phyloP scores from a whole-genome alignment of 2,797 vertebrate genomes.

The Catharus ustulatus region DNA sequence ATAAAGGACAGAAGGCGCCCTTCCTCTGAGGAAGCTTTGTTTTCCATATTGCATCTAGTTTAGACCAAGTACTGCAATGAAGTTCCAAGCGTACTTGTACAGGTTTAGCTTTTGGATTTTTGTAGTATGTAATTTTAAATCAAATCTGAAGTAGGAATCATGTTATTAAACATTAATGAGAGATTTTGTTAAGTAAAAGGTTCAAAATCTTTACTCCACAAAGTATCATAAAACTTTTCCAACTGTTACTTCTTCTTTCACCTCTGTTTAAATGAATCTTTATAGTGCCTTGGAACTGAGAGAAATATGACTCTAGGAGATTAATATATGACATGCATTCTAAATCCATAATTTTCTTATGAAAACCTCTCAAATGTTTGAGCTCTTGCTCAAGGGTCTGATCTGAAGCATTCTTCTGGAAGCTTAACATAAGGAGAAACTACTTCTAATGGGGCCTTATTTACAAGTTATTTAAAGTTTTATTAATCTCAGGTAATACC shows the following conservation, averaged over 20 bases:
- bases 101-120: background rate
- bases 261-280: background rate
- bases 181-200: background rate
- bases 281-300: background rate
- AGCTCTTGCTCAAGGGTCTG: background rate
- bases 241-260: background rate
- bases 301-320: background rate
- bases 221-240: background rate
- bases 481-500: background rate
- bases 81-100: background rate
- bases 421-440: background rate
- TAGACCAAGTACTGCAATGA: background rate
- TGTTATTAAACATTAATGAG: background rate
- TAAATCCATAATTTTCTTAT: background rate
- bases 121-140: background rate
- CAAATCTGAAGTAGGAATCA: background rate
- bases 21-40: background rate
- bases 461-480: background rate
- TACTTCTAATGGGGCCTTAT: background rate
- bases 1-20: conserved; percentile 25
- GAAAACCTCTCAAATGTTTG: background rate
- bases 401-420: background rate
- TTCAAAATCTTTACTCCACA: background rate
- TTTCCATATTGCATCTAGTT: background rate
- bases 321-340: background rate